Percentiles rank a stretch among this genome's conserved stretches.
phyloP scores from a whole-genome alignment of 35 echinoderm and acorn worm species.

The Holothuria glaberrima region DNA sequence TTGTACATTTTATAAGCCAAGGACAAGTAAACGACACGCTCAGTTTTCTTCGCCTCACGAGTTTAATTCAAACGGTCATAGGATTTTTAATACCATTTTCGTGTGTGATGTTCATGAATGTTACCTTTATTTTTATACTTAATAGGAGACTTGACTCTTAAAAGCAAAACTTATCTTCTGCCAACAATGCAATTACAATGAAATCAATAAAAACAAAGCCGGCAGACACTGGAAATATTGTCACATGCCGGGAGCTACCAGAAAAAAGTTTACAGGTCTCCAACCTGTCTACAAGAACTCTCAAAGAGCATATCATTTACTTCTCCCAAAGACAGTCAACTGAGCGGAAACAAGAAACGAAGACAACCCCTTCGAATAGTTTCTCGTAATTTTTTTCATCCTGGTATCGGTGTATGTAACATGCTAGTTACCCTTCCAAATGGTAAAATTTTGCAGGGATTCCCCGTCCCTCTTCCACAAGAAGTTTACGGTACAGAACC shows the following conservation, averaged over 20 bases:
- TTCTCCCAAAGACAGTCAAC: no score
- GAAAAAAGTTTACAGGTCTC: no score
- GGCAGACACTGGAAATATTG: no score
- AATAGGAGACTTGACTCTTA: no score
- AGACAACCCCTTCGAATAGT: neutral
- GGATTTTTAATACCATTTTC: neutral
- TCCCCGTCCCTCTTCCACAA: neutral
- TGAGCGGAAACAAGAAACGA: no score
- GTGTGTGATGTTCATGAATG: neutral
- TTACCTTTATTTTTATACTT: neutral
- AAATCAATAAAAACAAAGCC: no score
- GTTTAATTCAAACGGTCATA: neutral
- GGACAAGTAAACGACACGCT: neutral
- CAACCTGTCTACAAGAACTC: no score
- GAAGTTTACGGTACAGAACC: neutral
- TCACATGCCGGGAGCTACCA: no score
- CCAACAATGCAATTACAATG: neutral
- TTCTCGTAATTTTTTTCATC: neutral
- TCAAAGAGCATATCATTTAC: neutral
- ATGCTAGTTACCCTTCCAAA: conserved; percentile 9
- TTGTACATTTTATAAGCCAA: neutral
- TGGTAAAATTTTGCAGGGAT: neutral
- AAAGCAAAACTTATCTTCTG: neutral
- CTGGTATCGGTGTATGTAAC: neutral
- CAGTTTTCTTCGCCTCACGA: neutral